Percentiles rank a stretch among this genome's conserved stretches.
These are phyloP conservation scores for Ageneiosus marmoratus DNA, from an alignment of 2,113 vertebrate species.

Conservation along the genomic window DNA sequence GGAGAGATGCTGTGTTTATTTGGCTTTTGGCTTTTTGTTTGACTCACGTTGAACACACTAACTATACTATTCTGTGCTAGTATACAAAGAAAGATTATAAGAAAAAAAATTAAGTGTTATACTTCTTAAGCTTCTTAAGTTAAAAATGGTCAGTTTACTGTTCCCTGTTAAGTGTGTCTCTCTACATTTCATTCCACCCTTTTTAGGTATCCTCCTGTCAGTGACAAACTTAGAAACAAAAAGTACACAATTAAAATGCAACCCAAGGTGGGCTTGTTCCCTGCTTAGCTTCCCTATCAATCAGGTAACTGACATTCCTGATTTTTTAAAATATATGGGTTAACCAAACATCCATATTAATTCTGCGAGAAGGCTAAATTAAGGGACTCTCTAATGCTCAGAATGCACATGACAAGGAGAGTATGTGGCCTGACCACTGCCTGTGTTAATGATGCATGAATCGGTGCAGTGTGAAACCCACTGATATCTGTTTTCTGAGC, in stretches of 20 bases:
- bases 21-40: too few species aligned
- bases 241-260: conserved; percentile 44
- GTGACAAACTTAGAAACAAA: conserved; percentile 8
- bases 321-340: conserved; percentile 26
- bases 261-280: conserved; percentile 16
- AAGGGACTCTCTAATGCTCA: conserved; percentile 26
- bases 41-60: too few species aligned
- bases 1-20: too few species aligned
- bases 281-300: conserved; percentile 45
- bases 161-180: background rate
- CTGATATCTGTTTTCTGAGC: background rate
- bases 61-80: background rate
- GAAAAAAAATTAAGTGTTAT: background rate
- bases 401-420: background rate
- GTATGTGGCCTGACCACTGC: background rate
- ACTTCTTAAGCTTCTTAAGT: background rate
- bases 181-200: background rate
- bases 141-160: background rate
- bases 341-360: conserved; percentile 17
- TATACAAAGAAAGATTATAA: background rate
- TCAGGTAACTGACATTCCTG: conserved; percentile 44
- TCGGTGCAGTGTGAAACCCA: conserved; percentile 14
- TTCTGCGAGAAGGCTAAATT: conserved; percentile 21
- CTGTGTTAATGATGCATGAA: conserved; percentile 30
- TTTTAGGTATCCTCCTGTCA: conserved; percentile 3